phyloP scores from a whole-genome alignment of 2,888 invertebrate genomes.

The Clitarchus hookeri region DNA sequence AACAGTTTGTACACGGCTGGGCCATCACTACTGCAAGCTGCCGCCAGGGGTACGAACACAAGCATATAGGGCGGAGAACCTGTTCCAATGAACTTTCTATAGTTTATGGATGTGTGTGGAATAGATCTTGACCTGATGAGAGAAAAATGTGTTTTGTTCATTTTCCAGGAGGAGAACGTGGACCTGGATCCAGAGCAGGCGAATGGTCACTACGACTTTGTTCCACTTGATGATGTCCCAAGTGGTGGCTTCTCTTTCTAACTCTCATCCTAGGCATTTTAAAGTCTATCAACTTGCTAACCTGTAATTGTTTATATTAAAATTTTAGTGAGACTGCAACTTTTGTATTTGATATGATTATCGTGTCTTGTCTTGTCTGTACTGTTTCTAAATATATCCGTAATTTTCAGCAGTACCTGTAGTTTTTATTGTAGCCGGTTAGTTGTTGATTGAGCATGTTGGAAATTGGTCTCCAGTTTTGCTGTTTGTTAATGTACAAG shows the following conservation, averaged over 20 bases:
- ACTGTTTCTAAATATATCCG: background rate
- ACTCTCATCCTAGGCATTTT: background rate
- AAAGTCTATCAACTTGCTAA: background rate
- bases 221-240: slow-evolving; percentile 38
- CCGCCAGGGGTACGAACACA: too few species aligned
- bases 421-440: background rate
- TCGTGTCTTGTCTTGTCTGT: background rate
- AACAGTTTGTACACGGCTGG: too few species aligned
- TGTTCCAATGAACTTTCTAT: too few species aligned
- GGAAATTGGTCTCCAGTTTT: too few species aligned
- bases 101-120: too few species aligned
- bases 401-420: background rate
- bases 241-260: slow-evolving; percentile 44
- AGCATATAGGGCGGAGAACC: too few species aligned
- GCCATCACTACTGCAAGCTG: too few species aligned
- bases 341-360: background rate
- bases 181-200: slow-evolving; percentile 38
- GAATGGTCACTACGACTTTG: slow-evolving; percentile 42
- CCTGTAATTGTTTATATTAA: background rate
- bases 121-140: too few species aligned
- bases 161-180: slow-evolving; percentile 1
- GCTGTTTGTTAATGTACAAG: too few species aligned
- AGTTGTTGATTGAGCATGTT: too few species aligned
- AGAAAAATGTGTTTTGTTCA: too few species aligned
- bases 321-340: background rate